Conservation (phyloP, 2,113 vertebrate species). For the Archilochus colubris region DNA sequence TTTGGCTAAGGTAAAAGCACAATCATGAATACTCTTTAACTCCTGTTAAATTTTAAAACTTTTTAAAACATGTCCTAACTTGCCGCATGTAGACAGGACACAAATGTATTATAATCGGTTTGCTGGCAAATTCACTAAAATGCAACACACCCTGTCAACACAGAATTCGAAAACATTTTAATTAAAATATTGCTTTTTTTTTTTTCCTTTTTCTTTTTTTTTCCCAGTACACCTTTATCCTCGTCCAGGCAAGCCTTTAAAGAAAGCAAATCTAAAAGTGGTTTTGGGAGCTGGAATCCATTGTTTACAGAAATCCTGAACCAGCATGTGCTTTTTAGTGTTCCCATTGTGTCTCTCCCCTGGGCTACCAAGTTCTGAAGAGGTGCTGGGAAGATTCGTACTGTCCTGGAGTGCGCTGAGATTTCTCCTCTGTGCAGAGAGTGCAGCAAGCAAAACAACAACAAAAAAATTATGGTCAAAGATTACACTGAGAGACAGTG, state of each 20-base stretch:
- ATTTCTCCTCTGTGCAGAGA: background rate
- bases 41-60: slow-evolving; percentile 17
- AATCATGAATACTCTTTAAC: background rate
- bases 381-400: background rate
- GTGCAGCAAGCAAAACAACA: background rate
- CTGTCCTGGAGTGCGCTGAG: background rate
- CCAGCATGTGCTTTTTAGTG: background rate
- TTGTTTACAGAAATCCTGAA: slow-evolving; percentile 20
- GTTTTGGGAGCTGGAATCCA: slow-evolving; percentile 9
- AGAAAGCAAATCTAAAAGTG: background rate
- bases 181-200: slow-evolving; percentile 32
- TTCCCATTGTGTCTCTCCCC: background rate
- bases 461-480: background rate
- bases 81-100: background rate
- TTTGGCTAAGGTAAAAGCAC: background rate
- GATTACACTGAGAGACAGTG: background rate
- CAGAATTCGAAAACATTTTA: slow-evolving; percentile 33
- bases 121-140: slow-evolving; percentile 45
- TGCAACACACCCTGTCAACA: slow-evolving; percentile 44
- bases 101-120: slow-evolving; percentile 45
- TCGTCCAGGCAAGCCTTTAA: slow-evolving; percentile 47
- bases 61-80: slow-evolving; percentile 6
- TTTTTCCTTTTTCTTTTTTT: background rate
- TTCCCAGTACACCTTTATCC: slow-evolving; percentile 30
- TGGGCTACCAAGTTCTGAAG: background rate